A percentile compares a stretch with the other conserved stretches of the same genome.
Conservation (phyloP, 2,888 invertebrate genomes). For the Fragum whitleyi region DNA sequence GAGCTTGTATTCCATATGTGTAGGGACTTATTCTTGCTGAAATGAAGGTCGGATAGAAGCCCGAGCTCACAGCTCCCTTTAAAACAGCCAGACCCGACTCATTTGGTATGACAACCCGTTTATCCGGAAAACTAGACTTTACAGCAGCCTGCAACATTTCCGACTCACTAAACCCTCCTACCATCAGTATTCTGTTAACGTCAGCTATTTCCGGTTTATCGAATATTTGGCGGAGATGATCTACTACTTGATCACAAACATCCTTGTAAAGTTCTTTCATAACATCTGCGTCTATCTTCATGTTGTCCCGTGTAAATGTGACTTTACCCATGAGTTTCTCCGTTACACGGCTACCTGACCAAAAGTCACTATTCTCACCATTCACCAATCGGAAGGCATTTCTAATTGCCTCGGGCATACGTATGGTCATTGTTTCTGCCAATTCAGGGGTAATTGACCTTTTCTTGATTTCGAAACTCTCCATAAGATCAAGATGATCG, state of each 20-base stretch:
- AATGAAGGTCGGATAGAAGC: slow-evolving; percentile 59
- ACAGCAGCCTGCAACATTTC: slow-evolving; percentile 44
- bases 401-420: slow-evolving; percentile 35
- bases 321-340: slow-evolving; percentile 30
- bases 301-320: slow-evolving; percentile 31
- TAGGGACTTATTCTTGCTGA: slow-evolving; percentile 57
- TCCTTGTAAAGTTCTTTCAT: slow-evolving; percentile 41
- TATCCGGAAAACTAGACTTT: slow-evolving; percentile 30
- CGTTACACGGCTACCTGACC: neutral
- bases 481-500: slow-evolving; percentile 36
- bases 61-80: slow-evolving; percentile 65
- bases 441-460: slow-evolving; percentile 31
- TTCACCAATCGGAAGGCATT: slow-evolving; percentile 35
- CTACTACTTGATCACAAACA: slow-evolving; percentile 38
- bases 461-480: slow-evolving; percentile 54
- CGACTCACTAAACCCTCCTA: slow-evolving; percentile 61
- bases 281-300: slow-evolving; percentile 47
- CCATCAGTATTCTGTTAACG: slow-evolving; percentile 50
- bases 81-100: slow-evolving; percentile 55
- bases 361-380: neutral
- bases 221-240: slow-evolving; percentile 33
- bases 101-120: slow-evolving; percentile 46
- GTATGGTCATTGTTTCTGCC: slow-evolving; percentile 18
- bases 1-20: slow-evolving; percentile 60
- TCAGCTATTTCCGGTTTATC: slow-evolving; percentile 2